Base-by-base conservation (phyloP, 2,113 vertebrate genomes). In the Labeo catla region DNA sequence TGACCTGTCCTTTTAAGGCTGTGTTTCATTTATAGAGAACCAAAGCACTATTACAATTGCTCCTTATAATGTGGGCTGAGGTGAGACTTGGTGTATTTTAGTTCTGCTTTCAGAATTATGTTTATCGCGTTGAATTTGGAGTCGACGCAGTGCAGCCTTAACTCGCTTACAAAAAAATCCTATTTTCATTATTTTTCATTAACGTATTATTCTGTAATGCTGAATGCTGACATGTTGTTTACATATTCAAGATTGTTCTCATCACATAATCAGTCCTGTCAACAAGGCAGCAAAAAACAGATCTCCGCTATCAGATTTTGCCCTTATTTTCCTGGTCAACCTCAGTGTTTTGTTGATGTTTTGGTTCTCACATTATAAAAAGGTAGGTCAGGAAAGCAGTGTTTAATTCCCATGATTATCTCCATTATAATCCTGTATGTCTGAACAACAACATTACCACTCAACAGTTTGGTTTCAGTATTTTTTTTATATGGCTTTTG, bases 311-410 rank as follows among this genome's bases (percentile, higher is more conserved):
- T 77, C 50, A 36, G 50, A 77, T 54, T 54, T 36, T 77, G 76
- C 76, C 76, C 76, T 77, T 77, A 77, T 77, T 77, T 77, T 77
- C 28, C 49, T 34, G 12, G 13, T 52, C 76, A 52, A 4, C 74
- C 49, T 77, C 7, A 54, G 34, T 77, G 76, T 54, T 77, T 77
- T 54, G 76, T 77, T 77, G 50, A 2, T 77, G 49, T 77, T 77
- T 50, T 77, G 76, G 49, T 77, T 77, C 76, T 77, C 76, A 54
- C 50, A 77, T 77, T 54, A 77, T 77, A 4, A 77, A 54, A 77
- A 52, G 49, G 8, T 28, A 9, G 50, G 50, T 52, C 28, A 77
- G 76, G 49, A 10, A 49, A 28, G 49, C 76, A 10, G 15, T 1
- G 76, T 19, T 36, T 77, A 8, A 36, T 77, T 77, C 76, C 76